A percentile compares a stretch with the other conserved stretches of the same genome.
phyloP scores from a whole-genome alignment of 2,113 vertebrate genomes.

The Poeciliopsis prolifica region DNA sequence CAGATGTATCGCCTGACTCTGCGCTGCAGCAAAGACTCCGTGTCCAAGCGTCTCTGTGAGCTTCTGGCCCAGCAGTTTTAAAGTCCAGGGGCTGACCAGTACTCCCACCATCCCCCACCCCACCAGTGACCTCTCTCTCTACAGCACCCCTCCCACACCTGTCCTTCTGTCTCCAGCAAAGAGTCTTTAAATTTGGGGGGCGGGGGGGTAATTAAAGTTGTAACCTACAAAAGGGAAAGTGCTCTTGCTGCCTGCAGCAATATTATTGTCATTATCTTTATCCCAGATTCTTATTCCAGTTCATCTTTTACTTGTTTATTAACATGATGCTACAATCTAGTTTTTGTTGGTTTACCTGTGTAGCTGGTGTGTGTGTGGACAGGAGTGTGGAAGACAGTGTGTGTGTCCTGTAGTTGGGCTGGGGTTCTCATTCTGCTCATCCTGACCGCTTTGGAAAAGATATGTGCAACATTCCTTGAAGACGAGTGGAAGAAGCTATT shows the following conservation, averaged over 20 bases:
- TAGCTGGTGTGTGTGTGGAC: constrained; percentile 30
- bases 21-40: constrained; percentile 91
- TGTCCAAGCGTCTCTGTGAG: constrained; percentile 89
- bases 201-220: constrained; percentile 8
- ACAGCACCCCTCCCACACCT: constrained; percentile 20
- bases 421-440: constrained; percentile 59
- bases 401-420: constrained; percentile 43
- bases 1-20: constrained; percentile 94
- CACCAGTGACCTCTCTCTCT: constrained; percentile 55
- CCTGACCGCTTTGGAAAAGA: constrained; percentile 39
- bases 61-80: constrained; percentile 89
- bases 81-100: constrained; percentile 47
- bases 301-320: constrained; percentile 74
- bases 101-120: constrained; percentile 48
- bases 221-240: constrained; percentile 79
- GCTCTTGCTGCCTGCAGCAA: constrained; percentile 57
- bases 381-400: not conserved
- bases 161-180: constrained; percentile 36
- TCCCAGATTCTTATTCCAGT: constrained; percentile 69
- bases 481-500: constrained; percentile 26
- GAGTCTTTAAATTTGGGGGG: constrained; percentile 39
- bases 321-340: constrained; percentile 73
- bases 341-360: constrained; percentile 78
- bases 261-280: constrained; percentile 71
- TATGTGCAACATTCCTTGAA: constrained; percentile 50